Percentiles rank a stretch among this genome's conserved stretches.
These are phyloP conservation scores for Isaurus tuberculatus DNA, from an alignment of 92 coral and sea anemone species.

Conservation along the genomic window DNA sequence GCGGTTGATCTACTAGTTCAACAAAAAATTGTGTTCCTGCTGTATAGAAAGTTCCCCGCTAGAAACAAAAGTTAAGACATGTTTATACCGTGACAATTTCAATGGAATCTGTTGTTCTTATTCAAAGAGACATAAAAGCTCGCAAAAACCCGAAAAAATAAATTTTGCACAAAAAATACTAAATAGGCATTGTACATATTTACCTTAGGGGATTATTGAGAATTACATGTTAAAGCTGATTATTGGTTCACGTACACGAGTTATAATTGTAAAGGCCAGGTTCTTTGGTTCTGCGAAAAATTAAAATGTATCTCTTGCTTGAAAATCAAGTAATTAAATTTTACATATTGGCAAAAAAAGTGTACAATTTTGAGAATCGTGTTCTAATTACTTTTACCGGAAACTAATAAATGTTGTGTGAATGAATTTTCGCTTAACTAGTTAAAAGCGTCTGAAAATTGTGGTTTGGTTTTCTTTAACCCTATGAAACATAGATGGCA, in stretches of 20 bases:
- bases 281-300: not conserved
- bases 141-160: not conserved
- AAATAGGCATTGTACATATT: constrained; percentile 18
- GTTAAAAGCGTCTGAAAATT: constrained; percentile 28
- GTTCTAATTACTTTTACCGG: constrained; percentile 70
- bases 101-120: not conserved
- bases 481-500: not conserved
- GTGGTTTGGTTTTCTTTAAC: not conserved
- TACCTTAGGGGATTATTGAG: constrained; percentile 15
- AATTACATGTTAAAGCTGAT: constrained; percentile 35
- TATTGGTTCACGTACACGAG: not conserved
- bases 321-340: not conserved
- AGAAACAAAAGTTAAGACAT: constrained; percentile 29
- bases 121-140: not conserved
- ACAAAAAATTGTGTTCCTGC: constrained; percentile 75
- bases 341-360: not conserved
- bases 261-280: not conserved
- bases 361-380: constrained; percentile 21
- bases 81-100: not conserved
- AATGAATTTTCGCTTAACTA: constrained; percentile 70
- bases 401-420: constrained; percentile 75
- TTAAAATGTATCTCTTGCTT: not conserved
- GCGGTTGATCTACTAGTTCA: constrained; percentile 60
- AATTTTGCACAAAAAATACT: not conserved
- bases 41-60: constrained; percentile 91